phyloP scores from a whole-genome alignment of 64 coral and sea anemone genomes.

The Stylophora pistillata region DNA sequence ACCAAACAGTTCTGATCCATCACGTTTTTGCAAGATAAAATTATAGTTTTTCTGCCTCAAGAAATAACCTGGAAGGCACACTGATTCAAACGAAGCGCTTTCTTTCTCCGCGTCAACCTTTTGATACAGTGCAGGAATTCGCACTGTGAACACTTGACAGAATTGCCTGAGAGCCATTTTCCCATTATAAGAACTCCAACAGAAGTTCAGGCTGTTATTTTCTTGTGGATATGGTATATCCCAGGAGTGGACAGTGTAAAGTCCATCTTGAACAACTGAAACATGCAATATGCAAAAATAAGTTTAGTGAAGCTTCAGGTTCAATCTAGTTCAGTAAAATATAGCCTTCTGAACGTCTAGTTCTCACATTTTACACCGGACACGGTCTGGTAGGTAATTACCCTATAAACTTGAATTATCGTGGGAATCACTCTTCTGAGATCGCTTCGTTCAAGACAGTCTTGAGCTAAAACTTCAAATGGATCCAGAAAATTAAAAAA shows the following conservation, averaged over 20 bases:
- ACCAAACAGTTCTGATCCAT: slow-evolving; percentile 23
- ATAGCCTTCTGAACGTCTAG: no score
- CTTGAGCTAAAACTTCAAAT: no score
- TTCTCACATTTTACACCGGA: no score
- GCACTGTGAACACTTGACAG: background rate
- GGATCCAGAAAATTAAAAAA: no score
- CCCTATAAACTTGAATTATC: no score
- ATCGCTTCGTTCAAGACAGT: no score
- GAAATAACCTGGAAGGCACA: slow-evolving; percentile 43
- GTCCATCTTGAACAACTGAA: background rate
- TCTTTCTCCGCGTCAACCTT: background rate
- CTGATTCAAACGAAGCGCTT: slow-evolving; percentile 55
- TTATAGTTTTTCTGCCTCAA: slow-evolving; percentile 64
- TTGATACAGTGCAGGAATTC: background rate
- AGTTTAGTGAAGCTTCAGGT: background rate
- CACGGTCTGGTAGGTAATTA: no score
- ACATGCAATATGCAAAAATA: background rate
- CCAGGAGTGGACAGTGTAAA: background rate
- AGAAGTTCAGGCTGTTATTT: background rate
- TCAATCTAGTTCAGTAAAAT: no score
- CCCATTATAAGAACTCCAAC: background rate
- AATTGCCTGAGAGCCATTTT: background rate
- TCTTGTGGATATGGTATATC: background rate
- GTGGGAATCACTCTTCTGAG: no score
- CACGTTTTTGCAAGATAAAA: slow-evolving; percentile 20